Base-by-base conservation (phyloP, 2,888 invertebrate species). In the Apoda limacodes region DNA sequence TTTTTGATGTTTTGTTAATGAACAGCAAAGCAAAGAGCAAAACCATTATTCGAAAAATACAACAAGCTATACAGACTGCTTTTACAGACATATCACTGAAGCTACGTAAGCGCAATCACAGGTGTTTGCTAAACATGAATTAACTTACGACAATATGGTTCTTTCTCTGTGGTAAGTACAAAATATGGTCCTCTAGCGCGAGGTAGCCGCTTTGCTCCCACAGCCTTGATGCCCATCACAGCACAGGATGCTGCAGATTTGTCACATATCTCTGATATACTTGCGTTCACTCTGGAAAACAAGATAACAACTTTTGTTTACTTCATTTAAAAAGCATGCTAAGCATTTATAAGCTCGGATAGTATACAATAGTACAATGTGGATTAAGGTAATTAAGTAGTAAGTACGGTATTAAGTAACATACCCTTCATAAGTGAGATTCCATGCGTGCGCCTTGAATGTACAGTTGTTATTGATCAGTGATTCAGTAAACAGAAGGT, bases 401-500 rank as follows among this genome's bases (percentile, higher is more conserved):
- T 21, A 13, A 22, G 22, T 21, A 12, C 7, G 10, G 13, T 21
- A 19, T 9, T 13, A 13, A 28, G 13, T 10, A 28, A 34, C 40
- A 47, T 52, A 76, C 82, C 76, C 69, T 33, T 68, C 65, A 29
- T 76, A 81, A 3, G 81, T 69, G 33, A 80, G 55, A 40, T 85
- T 74, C 85, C 85, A 85, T 4, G 53, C 55, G 35, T 80, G 76
- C 3, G 82, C 83, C 50, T 68, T 72, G 37, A 85, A 85, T 0
- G 72, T 70, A 43, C 85, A 86, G 45, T 83, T 82, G 3, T 48
- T 53, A 39, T 55, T 64, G 13, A 75, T 52, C 42, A 87, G 50
- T 0, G 85, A 83, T 47, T 86, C 85, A 0, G 81, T 85, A 40
- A 86, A 83, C 17, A 85, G 78, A 2, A 82, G 42, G 39, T 85